phyloP scores from a whole-genome alignment of 2,113 vertebrate genomes.

The Gymnarchus niloticus region DNA sequence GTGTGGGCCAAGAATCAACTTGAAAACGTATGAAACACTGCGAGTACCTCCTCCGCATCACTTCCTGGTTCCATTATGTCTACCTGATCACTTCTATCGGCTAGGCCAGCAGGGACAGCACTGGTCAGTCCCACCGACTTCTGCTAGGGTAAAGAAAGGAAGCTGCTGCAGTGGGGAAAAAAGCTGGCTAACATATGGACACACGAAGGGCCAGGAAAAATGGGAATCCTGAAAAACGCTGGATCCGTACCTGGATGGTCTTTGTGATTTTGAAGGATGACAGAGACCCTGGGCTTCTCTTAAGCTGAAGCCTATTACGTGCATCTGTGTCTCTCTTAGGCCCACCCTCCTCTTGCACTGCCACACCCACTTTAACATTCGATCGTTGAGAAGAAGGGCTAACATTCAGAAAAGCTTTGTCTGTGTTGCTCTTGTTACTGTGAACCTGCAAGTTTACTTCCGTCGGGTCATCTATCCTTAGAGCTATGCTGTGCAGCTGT shows the following conservation, averaged over 20 bases:
- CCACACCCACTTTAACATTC: conserved; percentile 40
- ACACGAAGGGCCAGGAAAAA: neutral
- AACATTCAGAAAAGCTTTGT: conserved; percentile 18
- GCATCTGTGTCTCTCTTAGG: conserved; percentile 79
- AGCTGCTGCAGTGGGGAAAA: neutral
- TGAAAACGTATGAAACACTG: neutral
- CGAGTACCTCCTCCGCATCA: neutral
- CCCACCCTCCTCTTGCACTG: conserved; percentile 54
- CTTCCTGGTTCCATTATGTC: neutral
- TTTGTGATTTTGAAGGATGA: conserved; percentile 88
- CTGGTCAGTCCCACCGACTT: conserved; percentile 53
- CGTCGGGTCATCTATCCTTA: conserved; percentile 28
- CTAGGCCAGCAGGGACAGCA: conserved; percentile 48
- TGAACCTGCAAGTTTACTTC: conserved; percentile 47
- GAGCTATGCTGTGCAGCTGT: conserved; percentile 32
- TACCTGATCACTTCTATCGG: conserved; percentile 46
- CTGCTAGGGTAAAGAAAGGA: conserved; percentile 51
- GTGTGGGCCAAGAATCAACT: neutral
- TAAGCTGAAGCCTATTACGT: conserved; percentile 85
- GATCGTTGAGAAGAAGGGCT: conserved; percentile 41
- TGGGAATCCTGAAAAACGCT: neutral
- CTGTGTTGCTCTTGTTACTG: conserved; percentile 32
- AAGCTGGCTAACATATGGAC: neutral
- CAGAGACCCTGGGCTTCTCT: conserved; percentile 65
- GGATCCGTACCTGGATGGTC: conserved; percentile 82